Evolutionary conservation across 2,888 invertebrate species (phyloP).

Genomic region (Luperina nickerlii): DNA sequence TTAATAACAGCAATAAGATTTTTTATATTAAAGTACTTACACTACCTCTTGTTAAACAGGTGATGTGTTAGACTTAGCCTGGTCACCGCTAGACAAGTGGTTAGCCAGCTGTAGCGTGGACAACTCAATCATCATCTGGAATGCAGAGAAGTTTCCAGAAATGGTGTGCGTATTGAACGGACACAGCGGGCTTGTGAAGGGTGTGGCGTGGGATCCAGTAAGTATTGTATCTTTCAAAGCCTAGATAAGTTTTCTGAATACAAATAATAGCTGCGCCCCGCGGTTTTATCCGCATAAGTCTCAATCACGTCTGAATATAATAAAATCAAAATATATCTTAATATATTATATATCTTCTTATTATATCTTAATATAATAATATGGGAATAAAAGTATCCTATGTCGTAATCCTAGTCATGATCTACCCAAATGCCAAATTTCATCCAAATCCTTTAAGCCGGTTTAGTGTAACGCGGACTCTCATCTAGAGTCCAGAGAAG

Average conservation of each 20-base stretch:
- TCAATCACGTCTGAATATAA: too few species aligned
- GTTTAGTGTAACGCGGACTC: background rate
- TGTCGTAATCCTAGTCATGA: background rate
- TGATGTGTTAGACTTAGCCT: constrained; percentile 98
- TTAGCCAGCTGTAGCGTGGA: constrained; percentile 99
- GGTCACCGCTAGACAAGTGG: constrained; percentile 98
- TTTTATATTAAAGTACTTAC: background rate
- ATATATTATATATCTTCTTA: too few species aligned
- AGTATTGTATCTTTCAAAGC: constrained; percentile 63
- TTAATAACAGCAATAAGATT: background rate
- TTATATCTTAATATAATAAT: too few species aligned
- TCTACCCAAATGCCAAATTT: background rate
- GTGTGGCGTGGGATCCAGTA: constrained; percentile 99
- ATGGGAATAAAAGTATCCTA: background rate
- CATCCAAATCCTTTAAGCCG: background rate
- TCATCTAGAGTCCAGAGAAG: background rate
- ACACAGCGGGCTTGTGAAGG: constrained; percentile 98
- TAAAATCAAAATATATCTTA: too few species aligned
- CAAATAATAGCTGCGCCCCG: background rate
- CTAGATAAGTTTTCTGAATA: background rate
- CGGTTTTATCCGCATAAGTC: background rate
- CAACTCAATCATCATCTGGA: constrained; percentile 99
- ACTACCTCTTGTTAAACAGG: constrained; percentile 76
- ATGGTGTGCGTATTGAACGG: constrained; percentile 96
- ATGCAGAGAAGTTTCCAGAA: constrained; percentile 96